Evolutionary conservation across 2,888 invertebrate species (phyloP), one percentile per base, ranked within the genome.

Genomic region (Calameuta filiformis): DNA sequence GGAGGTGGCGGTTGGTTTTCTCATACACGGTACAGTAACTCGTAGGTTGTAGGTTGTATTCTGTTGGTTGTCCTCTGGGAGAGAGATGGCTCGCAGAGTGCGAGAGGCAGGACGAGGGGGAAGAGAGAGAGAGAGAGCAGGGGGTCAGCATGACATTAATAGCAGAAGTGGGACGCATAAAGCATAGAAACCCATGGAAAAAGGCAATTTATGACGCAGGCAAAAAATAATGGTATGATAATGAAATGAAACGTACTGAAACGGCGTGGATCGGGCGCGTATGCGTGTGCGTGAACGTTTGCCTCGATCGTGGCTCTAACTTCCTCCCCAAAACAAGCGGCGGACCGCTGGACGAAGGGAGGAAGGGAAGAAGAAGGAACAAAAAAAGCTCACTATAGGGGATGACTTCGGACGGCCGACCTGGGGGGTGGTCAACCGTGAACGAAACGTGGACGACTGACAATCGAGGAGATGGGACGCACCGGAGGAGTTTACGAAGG

Each of bases 131-230:
- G 40, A 40, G 40, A 15, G 40, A 40, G 15, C 15, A n/a, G 35
- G 69, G 30, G 76, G 75, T 40, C 77, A 79, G 80, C 79, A 80
- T 87, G 89, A 90, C 89, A 85, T 89, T 89, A 89, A 89, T 89
- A 87, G 90, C 87, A 89, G 89, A 88, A 90, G 89, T 89, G 89
- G 90, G 87, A 89, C 89, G 89, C 85, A 90, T 89, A 89, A 89
- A 89, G 88, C 85, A 87, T 85, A 82, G 83, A 87, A 89, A 86
- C 84, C 88, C 85, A 86, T 83, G 85, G 85, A 88, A 88, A 88
- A 85, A 89, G 85, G 86, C 86, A 88, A 90, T 89, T 90, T 89
- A 90, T 89, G 89, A 85, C 81, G 79, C 84, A 80, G 82, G 82
- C 82, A 82, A 89, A 89, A 89, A 87, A 88, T 90, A 89, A 90